Evolutionary conservation across 2,888 invertebrate species (phyloP).

Genomic region (Loripinus fragilis): DNA sequence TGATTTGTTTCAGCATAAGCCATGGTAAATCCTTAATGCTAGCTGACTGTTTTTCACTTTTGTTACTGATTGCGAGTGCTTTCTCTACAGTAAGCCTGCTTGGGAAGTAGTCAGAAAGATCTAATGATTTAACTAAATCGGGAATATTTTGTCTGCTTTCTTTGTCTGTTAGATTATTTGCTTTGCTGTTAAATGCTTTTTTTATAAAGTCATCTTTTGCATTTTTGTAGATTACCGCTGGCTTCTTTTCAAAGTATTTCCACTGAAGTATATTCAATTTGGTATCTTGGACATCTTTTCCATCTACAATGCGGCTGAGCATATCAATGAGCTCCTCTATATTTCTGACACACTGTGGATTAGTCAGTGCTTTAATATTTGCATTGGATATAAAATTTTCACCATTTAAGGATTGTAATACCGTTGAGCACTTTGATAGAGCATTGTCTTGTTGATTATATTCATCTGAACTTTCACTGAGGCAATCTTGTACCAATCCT

Average conservation of each 20-base stretch:
- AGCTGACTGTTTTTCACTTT: neutral
- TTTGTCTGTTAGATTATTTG: neutral
- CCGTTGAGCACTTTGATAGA: neutral
- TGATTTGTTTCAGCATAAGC: neutral
- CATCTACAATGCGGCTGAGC: neutral
- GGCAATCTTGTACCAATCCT: neutral
- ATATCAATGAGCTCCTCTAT: neutral
- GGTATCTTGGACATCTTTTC: neutral
- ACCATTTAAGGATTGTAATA: neutral
- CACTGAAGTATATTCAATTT: too few relatives aligned
- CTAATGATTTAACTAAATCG: neutral
- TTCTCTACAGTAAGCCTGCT: neutral
- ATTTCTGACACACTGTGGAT: neutral
- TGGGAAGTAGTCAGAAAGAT: neutral
- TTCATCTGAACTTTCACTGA: neutral
- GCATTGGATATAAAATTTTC: neutral
- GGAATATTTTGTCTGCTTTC: neutral
- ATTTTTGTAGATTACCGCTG: too few relatives aligned
- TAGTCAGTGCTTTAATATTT: neutral
- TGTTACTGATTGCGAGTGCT: neutral
- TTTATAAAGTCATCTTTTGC: too few relatives aligned
- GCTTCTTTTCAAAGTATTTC: conserved; percentile 1
- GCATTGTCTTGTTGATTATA: neutral
- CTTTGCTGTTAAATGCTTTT: too few relatives aligned
- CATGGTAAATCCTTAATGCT: neutral